phyloP scores from a whole-genome alignment of 2,888 invertebrate species.

The Athalia cordata region DNA sequence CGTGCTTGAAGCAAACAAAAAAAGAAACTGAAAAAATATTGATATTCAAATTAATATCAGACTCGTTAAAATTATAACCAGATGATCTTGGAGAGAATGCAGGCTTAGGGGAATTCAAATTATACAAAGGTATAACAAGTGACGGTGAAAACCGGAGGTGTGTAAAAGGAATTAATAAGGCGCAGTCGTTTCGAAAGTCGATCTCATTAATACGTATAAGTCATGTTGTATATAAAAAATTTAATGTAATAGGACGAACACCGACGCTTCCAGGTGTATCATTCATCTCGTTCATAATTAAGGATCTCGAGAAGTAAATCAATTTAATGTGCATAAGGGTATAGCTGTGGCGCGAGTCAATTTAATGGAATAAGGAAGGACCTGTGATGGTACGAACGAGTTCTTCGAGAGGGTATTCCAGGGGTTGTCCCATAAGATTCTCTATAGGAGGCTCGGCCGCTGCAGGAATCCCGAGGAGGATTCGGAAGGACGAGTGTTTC shows the following conservation, averaged over 20 bases:
- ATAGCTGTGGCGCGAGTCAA: slow-evolving; percentile 27
- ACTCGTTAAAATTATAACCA: too few relatives aligned
- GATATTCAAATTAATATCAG: not conserved
- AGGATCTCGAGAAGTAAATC: slow-evolving; percentile 48
- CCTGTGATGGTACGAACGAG: too few relatives aligned
- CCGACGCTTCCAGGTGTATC: slow-evolving; percentile 38
- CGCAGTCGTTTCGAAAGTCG: slow-evolving; percentile 9
- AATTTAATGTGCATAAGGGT: slow-evolving; percentile 47
- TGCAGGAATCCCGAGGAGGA: not conserved
- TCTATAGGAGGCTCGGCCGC: too few relatives aligned
- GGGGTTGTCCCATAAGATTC: too few relatives aligned
- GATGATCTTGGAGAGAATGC: too few relatives aligned
- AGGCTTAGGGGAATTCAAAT: too few relatives aligned
- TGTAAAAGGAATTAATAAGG: slow-evolving; percentile 21
- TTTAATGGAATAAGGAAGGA: slow-evolving; percentile 48
- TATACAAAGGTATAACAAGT: not conserved
- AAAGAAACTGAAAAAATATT: not conserved
- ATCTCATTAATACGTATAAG: slow-evolving; percentile 38
- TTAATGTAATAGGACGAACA: not conserved
- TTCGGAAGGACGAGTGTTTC: slow-evolving; percentile 31
- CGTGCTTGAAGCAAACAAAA: too few relatives aligned
- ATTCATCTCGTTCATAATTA: slow-evolving; percentile 44
- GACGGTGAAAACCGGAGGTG: not conserved
- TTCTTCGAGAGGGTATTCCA: too few relatives aligned
- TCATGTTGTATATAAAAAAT: not conserved